A percentile compares a stretch with the other conserved stretches of the same genome.
Evolutionary conservation across 2,113 vertebrate species (phyloP).

Genomic region (Epinephelus cyanopodus): DNA sequence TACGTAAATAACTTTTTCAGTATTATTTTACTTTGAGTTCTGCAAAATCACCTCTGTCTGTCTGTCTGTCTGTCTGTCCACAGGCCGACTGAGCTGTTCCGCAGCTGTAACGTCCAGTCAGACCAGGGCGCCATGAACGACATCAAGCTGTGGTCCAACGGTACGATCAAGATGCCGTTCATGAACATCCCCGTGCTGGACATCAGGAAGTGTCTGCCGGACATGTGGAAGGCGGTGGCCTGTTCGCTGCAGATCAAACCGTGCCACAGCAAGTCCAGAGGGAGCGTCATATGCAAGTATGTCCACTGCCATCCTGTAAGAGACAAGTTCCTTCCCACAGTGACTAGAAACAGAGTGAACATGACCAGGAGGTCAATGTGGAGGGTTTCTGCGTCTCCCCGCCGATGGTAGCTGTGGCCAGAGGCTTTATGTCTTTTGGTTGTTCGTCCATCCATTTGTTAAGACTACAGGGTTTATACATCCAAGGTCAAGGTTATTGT

Average conservation of each 20-base stretch:
- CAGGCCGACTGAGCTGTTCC: slow-evolving; percentile 98
- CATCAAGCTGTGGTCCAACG: slow-evolving; percentile 98
- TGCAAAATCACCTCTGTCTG: neutral
- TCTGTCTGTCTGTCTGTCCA: slow-evolving; percentile 10
- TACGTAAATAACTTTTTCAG: too few relatives aligned
- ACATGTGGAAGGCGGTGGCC: slow-evolving; percentile 98
- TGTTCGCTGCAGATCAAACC: slow-evolving; percentile 98
- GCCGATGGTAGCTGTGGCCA: too few relatives aligned
- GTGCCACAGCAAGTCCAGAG: slow-evolving; percentile 96
- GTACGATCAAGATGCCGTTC: slow-evolving; percentile 98
- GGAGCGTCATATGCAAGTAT: slow-evolving; percentile 98
- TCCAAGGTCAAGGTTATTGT: too few relatives aligned
- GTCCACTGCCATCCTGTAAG: slow-evolving; percentile 46
- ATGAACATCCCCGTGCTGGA: slow-evolving; percentile 98
- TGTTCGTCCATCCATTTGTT: too few relatives aligned
- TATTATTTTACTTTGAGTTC: neutral
- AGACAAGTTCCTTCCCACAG: neutral
- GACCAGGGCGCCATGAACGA: slow-evolving; percentile 98
- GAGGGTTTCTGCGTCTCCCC: too few relatives aligned
- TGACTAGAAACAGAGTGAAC: neutral
- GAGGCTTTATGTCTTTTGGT: too few relatives aligned
- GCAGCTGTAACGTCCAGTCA: slow-evolving; percentile 96
- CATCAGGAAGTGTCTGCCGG: slow-evolving; percentile 94
- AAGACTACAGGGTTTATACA: too few relatives aligned
- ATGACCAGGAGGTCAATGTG: neutral